Base-by-base conservation (phyloP, 2,888 invertebrate genomes). In the Drosophila anomelani region DNA sequence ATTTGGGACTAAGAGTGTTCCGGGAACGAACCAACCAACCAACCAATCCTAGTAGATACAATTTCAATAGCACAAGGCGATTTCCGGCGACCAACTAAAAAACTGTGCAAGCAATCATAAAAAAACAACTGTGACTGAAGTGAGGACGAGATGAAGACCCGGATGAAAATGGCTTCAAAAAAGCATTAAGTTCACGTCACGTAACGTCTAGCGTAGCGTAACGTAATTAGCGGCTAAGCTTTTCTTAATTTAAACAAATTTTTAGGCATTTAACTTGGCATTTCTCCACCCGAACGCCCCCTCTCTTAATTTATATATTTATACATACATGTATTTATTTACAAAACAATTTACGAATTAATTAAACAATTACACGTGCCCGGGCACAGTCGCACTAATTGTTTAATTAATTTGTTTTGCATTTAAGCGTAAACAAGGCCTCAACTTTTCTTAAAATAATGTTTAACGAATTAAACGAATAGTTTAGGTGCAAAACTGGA, bases 1-100 rank as follows among this genome's bases (percentile, higher is more conserved):
- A 93, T 94, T 90, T 96, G 96, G 96, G 95, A 95, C 87, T 94
- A 92, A 29, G 2, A 3, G 47, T 12, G 12, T 15, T 23, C 44
- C 46, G 47, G 44, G 39, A 49, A 57, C 29, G 20, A 20, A 34
- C 4, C 4, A 47, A 47, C 15, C 46, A 49, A 53, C 20, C 47
- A 51, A 36, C 41, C 47, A 71, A 62, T 61, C 72, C 76, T 79
- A 85, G 78, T 75, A 81, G 74, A 75, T 74, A 79, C 76, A 82
- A 78, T 78, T 83, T 73, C 61, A 62, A 75, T 41, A 71, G 81
- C 84, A 80, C 80, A 70, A 75, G 59, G 66, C 54, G 47, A 63
- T 17, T 53, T 54, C 46, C 53, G 34, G 51, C 36, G n/a, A 47
- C 62, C 73, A 56, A 68, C 64, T 41, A 77, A 47, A 47, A 68